Evolutionary conservation across 2,888 invertebrate genomes (phyloP), one percentile per base, ranked within the genome.

Genomic region (Ariolimax columbianus): DNA sequence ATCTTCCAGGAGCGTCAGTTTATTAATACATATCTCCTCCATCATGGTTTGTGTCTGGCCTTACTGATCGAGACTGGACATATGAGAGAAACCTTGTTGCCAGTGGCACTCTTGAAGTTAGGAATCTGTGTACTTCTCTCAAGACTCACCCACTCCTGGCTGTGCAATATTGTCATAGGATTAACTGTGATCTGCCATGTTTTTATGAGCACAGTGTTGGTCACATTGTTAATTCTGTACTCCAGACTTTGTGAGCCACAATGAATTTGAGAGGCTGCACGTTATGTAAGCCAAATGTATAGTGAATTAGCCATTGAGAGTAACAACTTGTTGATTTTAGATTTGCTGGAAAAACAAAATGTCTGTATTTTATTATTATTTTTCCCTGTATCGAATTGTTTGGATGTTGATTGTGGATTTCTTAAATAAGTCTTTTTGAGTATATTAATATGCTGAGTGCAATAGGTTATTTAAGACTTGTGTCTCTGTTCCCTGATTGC

Each of bases 81-180:
- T 51, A 51, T 33, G 47, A 51, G 75, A 47, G 33, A 33, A 7
- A 51, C 26, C 36, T 77, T 33, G 11, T 77, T 30, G 51, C 19
- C 51, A 77, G 17, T 33, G 55, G 55, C 33, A 38, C 43, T 43
- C 30, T 9, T 38, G 26, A 19, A 23, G 63, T 36, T 40, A 63
- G 38, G 63, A 40, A 26, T 17, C n/a, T 55, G 23, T 81, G 26
- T 38, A 19, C 9, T 47, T 43, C 38, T 72, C 26, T 26, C 40
- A 63, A 38, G 30, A 79, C 55, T 72, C 38, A 23, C n/a, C 55
- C 30, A 66, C 17, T 79, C 40, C 75, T 84, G 78, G 84, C 84
- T 84, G 86, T 86, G 84, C 86, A 84, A 86, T 82, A 40, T 17
- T 86, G 75, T 82, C 36, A 47, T 43, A 51, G 30, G 63, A 19